phyloP scores from a whole-genome alignment of 2,113 vertebrate genomes.

The Cynocephalus volans region DNA sequence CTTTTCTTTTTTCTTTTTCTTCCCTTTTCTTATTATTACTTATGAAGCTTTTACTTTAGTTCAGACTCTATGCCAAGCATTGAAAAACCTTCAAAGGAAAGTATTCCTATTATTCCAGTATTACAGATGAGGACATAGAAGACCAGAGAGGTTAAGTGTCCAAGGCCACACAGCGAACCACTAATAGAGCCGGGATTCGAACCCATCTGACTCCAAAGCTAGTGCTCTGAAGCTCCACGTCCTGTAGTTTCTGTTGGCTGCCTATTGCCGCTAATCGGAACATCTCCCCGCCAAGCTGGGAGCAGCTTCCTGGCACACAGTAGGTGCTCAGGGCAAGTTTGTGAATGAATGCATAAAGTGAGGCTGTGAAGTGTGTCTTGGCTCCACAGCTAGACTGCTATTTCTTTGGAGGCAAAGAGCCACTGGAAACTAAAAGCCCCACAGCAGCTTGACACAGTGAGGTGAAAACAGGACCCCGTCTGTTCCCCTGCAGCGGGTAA shows the following conservation, averaged over 20 bases:
- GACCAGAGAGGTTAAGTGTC: not conserved
- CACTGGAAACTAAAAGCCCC: not conserved
- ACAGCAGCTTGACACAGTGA: not conserved
- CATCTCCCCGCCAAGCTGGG: not conserved
- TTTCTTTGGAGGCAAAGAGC: not conserved
- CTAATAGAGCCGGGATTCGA: not conserved
- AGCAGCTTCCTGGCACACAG: not conserved
- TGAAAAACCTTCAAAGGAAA: not conserved
- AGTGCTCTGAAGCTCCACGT: accelerated
- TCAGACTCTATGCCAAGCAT: not conserved
- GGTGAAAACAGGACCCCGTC: not conserved
- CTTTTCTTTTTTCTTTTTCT: not conserved
- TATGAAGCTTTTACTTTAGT: not conserved
- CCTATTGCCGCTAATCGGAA: not conserved
- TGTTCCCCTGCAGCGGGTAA: not conserved
- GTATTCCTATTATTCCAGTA: not conserved
- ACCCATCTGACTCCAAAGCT: not conserved
- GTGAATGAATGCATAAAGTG: not conserved
- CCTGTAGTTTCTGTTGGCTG: not conserved
- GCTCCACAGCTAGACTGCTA: not conserved
- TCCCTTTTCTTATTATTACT: not conserved
- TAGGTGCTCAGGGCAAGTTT: not conserved
- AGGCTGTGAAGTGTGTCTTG: not conserved
- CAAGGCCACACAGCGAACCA: not conserved
- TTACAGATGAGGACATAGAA: not conserved